Percentiles rank a stretch among this genome's conserved stretches.
These are phyloP conservation scores for Pollenia labialis DNA, from an alignment of 2,888 invertebrate genomes.

Conservation along the genomic window DNA sequence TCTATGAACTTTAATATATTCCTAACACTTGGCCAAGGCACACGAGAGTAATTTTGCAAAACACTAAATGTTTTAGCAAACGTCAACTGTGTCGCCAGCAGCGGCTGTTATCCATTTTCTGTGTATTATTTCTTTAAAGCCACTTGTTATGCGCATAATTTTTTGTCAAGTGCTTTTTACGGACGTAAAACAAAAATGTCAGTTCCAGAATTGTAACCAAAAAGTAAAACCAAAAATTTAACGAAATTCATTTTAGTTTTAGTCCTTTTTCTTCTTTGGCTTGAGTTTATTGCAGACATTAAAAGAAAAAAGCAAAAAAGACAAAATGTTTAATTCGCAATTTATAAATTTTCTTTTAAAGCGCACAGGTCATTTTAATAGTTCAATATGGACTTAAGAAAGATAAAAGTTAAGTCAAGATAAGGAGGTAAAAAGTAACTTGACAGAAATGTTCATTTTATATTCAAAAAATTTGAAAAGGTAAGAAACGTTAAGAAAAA, in stretches of 20 bases:
- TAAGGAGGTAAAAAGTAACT: neutral
- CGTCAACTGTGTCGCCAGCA: slow-evolving; percentile 7
- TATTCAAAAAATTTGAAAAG: no score
- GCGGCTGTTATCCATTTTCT: slow-evolving; percentile 63
- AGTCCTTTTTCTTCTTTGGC: neutral
- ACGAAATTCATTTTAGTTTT: slow-evolving; percentile 46
- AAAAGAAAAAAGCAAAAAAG: slow-evolving; percentile 8
- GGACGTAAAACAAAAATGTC: slow-evolving; percentile 70
- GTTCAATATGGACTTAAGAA: neutral
- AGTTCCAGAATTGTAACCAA: slow-evolving; percentile 54
- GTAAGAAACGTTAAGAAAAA: no score
- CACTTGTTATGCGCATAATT: slow-evolving; percentile 73
- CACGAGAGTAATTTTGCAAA: neutral
- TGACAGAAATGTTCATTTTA: neutral
- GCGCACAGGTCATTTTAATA: slow-evolving; percentile 24
- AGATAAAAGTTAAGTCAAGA: neutral
- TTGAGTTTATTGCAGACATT: slow-evolving; percentile 9
- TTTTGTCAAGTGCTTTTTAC: slow-evolving; percentile 61
- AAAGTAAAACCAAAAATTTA: slow-evolving; percentile 25
- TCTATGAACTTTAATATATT: slow-evolving; percentile 23
- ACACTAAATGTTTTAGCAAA: neutral
- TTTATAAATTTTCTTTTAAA: slow-evolving; percentile 44
- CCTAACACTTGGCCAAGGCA: slow-evolving; percentile 11
- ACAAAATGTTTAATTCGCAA: slow-evolving; percentile 44
- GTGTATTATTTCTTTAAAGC: slow-evolving; percentile 63